Base-by-base conservation (phyloP, 1,140 invertebrate species). In the Sitobion miscanthi region DNA sequence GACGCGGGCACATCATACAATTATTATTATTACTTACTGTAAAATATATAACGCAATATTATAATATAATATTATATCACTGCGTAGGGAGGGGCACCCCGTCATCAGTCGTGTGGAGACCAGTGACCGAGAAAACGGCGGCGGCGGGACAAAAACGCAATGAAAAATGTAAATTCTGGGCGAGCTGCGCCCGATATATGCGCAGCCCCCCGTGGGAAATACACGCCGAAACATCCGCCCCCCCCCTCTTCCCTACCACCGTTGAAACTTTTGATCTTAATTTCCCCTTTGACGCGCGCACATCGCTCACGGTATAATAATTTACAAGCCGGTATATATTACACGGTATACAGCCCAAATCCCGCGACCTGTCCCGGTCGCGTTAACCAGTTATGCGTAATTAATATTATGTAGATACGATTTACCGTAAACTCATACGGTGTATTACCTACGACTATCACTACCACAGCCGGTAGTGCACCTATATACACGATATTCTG, bases 211-310 rank as follows among this genome's bases (percentile, higher is more conserved):
- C 77, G 14, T 83, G 77, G 77, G 77, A 83, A 83, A 77, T 77
- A n/a, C 62, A 77, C 30, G 14, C 30, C n/a, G 4, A n/a, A 77
- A 77, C 62, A 17, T 77, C 62, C 11, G 30, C 62, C 8, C 6
- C 35, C 35, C 2, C 7, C 0, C 0, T 35, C 35, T 14, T 14
- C 6, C 77, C 77, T 30, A 0, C 77, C 35, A 0, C 20, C 20
- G 9, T 6, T 2, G 45, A 49, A 88, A n/a, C 86, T 49, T 88
- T 88, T 88, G 86, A 88, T 88, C 86, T 88, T 47, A 38, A 87
- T 88, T 88, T 47, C 30, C 47, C 38, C 86, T 49, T 49, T 87
- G 42, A 47, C 62, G 62, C 30, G 62, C n/a, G 11, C 11, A 77
- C 62, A 77, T 77, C 30, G 62, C 62, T 77, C 62, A n/a, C 5